Conservation (phyloP, 1,140 invertebrate genomes). For the Holotrichia oblita region DNA sequence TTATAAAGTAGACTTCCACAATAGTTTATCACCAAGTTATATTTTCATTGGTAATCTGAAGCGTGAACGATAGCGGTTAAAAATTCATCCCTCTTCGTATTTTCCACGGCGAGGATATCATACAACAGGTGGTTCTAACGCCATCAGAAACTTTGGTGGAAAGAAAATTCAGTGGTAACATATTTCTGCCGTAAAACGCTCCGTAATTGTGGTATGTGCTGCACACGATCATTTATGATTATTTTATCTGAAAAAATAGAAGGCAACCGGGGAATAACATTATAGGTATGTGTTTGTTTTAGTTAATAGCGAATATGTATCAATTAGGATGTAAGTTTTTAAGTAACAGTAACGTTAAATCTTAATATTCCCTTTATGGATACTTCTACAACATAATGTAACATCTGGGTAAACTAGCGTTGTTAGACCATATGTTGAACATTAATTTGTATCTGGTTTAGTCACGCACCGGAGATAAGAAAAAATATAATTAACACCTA, state of each 20-base stretch:
- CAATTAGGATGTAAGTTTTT: no score
- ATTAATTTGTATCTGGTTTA: neutral
- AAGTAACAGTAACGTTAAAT: no score
- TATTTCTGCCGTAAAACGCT: conserved; percentile 8
- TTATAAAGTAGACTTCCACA: neutral
- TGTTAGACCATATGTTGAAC: neutral
- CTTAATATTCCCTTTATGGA: no score
- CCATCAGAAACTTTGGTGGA: conserved; percentile 24
- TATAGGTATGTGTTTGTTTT: neutral
- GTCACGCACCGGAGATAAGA: neutral
- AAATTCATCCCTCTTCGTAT: neutral
- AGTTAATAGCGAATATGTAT: no score
- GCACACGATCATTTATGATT: neutral
- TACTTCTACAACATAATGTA: no score
- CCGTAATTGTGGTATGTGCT: neutral
- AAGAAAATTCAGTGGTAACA: conserved; percentile 29
- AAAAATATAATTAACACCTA: conserved; percentile 9
- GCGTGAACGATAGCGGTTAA: conserved; percentile 10
- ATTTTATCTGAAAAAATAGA: neutral
- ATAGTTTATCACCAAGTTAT: neutral
- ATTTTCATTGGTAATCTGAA: neutral
- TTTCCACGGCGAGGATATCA: neutral
- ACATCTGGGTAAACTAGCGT: no score
- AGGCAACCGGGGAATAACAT: neutral
- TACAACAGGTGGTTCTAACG: conserved; percentile 34